Percentiles rank a stretch among this genome's conserved stretches.
phyloP scores from a whole-genome alignment of 1,140 invertebrate species.

The Hypothenemus hampei region DNA sequence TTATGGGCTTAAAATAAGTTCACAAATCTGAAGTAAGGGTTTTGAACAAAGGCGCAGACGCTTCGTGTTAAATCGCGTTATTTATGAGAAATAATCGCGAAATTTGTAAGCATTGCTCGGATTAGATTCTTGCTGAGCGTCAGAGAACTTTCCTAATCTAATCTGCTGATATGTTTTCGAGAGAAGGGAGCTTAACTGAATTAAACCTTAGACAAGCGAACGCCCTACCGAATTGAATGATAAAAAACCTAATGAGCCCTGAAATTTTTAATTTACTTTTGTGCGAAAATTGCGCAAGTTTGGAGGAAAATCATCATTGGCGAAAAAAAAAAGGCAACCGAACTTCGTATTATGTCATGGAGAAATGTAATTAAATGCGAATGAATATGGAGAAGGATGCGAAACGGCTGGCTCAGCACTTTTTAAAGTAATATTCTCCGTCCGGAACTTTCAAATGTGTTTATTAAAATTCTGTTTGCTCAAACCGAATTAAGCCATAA shows the following conservation, averaged over 20 bases:
- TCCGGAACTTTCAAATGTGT: slow-evolving; percentile 15
- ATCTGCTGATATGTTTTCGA: slow-evolving; percentile 17
- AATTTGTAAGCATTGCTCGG: slow-evolving; percentile 21
- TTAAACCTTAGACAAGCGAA: slow-evolving; percentile 8
- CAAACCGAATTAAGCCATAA: background rate
- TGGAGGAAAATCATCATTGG: background rate
- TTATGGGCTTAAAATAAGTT: too few species aligned
- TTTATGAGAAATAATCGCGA: slow-evolving; percentile 22
- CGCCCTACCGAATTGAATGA: background rate
- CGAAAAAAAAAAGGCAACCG: background rate
- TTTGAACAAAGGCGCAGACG: slow-evolving; percentile 12
- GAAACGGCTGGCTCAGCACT: slow-evolving; percentile 8
- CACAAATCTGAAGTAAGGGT: background rate
- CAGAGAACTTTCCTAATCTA: slow-evolving; percentile 17
- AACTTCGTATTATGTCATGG: background rate
- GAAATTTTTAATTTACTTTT: background rate
- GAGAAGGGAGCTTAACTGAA: slow-evolving; percentile 9
- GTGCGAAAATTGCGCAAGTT: background rate
- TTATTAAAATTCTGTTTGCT: slow-evolving; percentile 19
- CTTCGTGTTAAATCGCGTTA: slow-evolving; percentile 16
- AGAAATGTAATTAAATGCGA: slow-evolving; percentile 5
- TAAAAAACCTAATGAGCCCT: background rate
- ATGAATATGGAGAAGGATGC: slow-evolving; percentile 9
- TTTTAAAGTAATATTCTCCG: slow-evolving; percentile 10
- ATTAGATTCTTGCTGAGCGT: slow-evolving; percentile 11